Evolutionary conservation across 1,140 invertebrate species (phyloP).

Genomic region (Ips nitidus): DNA sequence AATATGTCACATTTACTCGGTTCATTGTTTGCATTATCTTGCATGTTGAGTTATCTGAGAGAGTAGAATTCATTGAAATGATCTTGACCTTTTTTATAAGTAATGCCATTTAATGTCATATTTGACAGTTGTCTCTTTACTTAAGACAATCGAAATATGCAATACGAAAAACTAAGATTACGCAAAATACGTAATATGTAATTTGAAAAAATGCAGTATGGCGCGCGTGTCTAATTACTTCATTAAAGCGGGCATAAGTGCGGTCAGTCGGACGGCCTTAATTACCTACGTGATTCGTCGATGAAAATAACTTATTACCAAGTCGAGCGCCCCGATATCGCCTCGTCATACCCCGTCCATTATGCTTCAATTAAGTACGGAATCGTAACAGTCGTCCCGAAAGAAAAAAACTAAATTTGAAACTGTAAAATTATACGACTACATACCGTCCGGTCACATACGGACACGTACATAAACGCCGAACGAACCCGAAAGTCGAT

Average conservation of each 20-base stretch:
- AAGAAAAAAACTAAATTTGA: constrained; percentile 3
- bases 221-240: constrained; percentile 41
- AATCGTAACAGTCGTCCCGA: neutral
- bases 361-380: constrained; percentile 16
- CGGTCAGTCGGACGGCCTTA: constrained; percentile 25
- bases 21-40: no score
- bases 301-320: constrained; percentile 39
- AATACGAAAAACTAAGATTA: no score
- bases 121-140: no score
- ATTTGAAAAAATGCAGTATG: constrained; percentile 18
- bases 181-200: no score
- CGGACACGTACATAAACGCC: neutral
- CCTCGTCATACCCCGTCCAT: constrained; percentile 37
- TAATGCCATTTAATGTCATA: no score
- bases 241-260: constrained; percentile 30
- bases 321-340: constrained; percentile 29
- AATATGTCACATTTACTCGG: no score
- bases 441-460: neutral
- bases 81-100: no score
- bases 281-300: constrained; percentile 42
- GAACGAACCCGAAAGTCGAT: neutral
- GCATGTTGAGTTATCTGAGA: no score
- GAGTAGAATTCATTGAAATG: no score
- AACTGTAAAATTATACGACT: constrained; percentile 5
- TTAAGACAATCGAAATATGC: no score